Conservation (phyloP, 2,888 invertebrate genomes). For the Gisinianus flammeolus region DNA sequence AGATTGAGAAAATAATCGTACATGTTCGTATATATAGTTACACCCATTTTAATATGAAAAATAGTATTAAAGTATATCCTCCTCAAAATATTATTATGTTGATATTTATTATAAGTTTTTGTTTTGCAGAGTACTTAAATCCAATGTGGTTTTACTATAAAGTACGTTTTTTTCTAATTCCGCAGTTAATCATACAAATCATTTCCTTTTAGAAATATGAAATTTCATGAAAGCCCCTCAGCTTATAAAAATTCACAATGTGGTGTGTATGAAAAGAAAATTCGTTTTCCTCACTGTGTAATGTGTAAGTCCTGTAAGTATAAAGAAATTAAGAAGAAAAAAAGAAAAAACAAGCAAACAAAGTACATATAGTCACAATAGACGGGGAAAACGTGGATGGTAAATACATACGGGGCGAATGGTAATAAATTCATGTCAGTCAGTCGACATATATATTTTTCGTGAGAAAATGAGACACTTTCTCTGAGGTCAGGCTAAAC, state of each 20-base stretch:
- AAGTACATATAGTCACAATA: background rate
- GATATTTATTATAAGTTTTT: too few species aligned
- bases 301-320: background rate
- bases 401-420: background rate
- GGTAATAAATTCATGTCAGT: slow-evolving; percentile 24
- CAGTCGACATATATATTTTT: slow-evolving; percentile 19
- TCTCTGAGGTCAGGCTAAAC: slow-evolving; percentile 30
- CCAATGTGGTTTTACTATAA: background rate
- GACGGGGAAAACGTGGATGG: background rate
- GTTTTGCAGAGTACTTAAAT: background rate
- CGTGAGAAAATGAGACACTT: slow-evolving; percentile 35
- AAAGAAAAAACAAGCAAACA: background rate
- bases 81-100: too few species aligned
- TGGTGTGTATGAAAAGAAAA: background rate
- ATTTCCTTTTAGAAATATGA: background rate
- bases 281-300: background rate
- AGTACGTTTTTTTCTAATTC: background rate
- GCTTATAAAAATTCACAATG: background rate
- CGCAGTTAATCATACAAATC: background rate
- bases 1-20: background rate
- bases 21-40: background rate
- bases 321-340: background rate
- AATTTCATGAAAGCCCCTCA: background rate
- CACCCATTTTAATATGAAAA: background rate
- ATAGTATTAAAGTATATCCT: background rate